Conservation (phyloP, 53 echinoderm and acorn worm species). For the Antedon mediterranea region DNA sequence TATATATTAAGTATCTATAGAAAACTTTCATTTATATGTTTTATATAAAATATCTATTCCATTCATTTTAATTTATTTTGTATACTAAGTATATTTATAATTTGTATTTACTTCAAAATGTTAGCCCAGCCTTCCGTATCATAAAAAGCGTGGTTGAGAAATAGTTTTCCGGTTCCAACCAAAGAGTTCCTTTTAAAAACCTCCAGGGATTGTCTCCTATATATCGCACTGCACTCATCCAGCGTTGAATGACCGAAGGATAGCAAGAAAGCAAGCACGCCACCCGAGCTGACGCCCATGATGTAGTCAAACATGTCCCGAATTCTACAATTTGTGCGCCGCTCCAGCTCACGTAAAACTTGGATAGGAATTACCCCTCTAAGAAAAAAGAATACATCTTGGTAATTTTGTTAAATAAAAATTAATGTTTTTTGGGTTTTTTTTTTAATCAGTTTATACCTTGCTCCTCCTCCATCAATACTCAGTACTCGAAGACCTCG, state of each 20-base stretch:
- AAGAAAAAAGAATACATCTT: slow-evolving; percentile 2
- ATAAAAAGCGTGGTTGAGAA: slow-evolving; percentile 83
- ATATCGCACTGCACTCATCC: slow-evolving; percentile 71
- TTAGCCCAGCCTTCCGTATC: slow-evolving; percentile 87
- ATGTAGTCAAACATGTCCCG: slow-evolving; percentile 89
- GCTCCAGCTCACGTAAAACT: slow-evolving; percentile 56
- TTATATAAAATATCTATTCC: not conserved
- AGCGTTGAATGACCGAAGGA: slow-evolving; percentile 30
- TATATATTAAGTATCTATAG: no score
- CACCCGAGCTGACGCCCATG: slow-evolving; percentile 89
- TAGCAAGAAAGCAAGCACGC: slow-evolving; percentile 67
- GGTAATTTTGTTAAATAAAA: no score
- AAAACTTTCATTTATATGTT: no score
- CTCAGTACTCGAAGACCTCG: slow-evolving; percentile 63
- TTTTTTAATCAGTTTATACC: no score
- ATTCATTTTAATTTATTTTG: no score
- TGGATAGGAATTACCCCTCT: slow-evolving; percentile 87
- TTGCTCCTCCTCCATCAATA: slow-evolving; percentile 87
- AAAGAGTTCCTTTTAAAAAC: slow-evolving; percentile 80
- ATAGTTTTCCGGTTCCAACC: slow-evolving; percentile 70
- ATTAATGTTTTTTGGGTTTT: no score
- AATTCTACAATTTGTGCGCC: slow-evolving; percentile 35
- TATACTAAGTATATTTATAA: not conserved
- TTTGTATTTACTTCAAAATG: slow-evolving; percentile 52
- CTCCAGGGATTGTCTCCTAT: slow-evolving; percentile 38